These are phyloP conservation scores for Dolomedes plantarius DNA, from an alignment of 2,888 invertebrate species.

Conservation along the genomic window DNA sequence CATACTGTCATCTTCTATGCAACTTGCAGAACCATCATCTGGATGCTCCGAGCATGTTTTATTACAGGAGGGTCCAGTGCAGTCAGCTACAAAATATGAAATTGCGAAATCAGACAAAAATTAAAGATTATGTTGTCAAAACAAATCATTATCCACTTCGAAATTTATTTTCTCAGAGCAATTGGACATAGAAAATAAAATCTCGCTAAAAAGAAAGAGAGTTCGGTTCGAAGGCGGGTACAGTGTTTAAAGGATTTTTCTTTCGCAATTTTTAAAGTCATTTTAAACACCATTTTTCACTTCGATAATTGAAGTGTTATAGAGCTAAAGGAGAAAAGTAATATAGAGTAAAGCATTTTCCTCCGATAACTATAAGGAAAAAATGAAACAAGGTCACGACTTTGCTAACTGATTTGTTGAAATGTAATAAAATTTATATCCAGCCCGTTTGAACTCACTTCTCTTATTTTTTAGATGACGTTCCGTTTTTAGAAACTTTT, in stretches of 20 bases:
- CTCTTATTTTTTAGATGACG: too few relatives aligned
- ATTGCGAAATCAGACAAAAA: background rate
- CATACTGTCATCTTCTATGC: constrained; percentile 45
- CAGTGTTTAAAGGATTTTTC: background rate
- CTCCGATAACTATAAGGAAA: background rate
- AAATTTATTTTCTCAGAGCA: too few relatives aligned
- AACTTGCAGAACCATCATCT: background rate
- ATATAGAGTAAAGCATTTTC: background rate
- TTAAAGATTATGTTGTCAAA: background rate
- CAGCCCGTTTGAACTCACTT: too few relatives aligned
- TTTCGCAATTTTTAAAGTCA: constrained; percentile 37
- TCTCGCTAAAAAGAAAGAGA: background rate
- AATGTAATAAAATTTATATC: background rate
- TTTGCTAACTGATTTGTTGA: background rate
- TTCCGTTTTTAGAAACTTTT: too few relatives aligned
- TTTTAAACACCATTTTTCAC: constrained; percentile 68
- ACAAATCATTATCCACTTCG: too few relatives aligned
- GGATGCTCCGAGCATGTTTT: constrained; percentile 28
- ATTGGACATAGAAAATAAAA: too few relatives aligned
- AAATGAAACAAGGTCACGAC: background rate
- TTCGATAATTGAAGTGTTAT: constrained; percentile 22
- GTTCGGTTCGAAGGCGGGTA: background rate
- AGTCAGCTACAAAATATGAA: constrained; percentile 38
- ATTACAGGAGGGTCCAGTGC: constrained; percentile 37
- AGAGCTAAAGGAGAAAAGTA: background rate